Base-by-base conservation (phyloP, 2,113 vertebrate genomes). In the Labeo catla region DNA sequence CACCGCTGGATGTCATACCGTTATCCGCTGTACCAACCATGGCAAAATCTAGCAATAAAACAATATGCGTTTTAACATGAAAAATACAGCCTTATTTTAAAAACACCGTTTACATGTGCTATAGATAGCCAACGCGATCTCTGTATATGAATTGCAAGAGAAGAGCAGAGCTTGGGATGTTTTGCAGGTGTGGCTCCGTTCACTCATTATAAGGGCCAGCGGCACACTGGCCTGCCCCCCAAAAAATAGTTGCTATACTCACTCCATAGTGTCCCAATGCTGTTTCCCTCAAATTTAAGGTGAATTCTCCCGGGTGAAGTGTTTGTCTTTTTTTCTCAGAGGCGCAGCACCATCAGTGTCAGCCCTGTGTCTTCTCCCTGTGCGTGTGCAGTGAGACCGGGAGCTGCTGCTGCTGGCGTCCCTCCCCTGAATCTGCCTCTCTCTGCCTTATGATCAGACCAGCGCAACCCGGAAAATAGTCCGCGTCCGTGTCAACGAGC, bases 381-480 rank as follows among this genome's bases (percentile, higher is more conserved):
- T 86, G 86, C 61, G 79, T 72, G 76, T 76, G 59, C 74, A 50
- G 63, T 65, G 47, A 84, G 72, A 73, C 43, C 78, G 72, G 80
- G 70, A 76, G 76, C 63, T 82, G 59, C 57, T 81, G 81, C 61
- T 81, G 86, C 39, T 84, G 15, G 68, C 76, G 87, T 78, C 85
- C 88, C 88, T 89, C 84, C 86, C 84, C 84, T 86, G 85, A 84
- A 59, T 89, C 81, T 86, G 78, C 79, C 81, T 65, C 74, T 66
- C 79, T 78, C 70, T 59, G 59, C 73, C 73, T 49, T 65, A 39
- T 68, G 68, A 57, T 16, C 74, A 49, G 63, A 86, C 81, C 77
- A 77, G 19, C 82, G 83, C 81, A 9, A 50, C 10, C 76, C 59
- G 9, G 2, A 3, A 4, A 47, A 61, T 13, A 61, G 4, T 61